Evolutionary conservation across 1,140 invertebrate genomes (phyloP).

Genomic region (Drosophila gunungcola): DNA sequence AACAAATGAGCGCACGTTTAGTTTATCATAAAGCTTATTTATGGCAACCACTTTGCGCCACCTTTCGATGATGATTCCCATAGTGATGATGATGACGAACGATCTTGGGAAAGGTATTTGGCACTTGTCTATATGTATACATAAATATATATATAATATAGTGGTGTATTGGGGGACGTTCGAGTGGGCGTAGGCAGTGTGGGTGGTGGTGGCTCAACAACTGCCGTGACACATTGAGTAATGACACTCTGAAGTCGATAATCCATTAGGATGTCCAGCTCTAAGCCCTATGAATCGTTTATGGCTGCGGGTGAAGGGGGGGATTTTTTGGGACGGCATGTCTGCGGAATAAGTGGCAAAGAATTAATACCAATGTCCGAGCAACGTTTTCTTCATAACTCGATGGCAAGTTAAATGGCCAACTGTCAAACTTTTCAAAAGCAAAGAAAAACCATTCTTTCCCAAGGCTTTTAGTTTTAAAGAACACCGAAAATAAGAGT

Average conservation of each 20-base stretch:
- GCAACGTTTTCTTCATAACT: neutral
- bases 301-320: constrained; percentile 8
- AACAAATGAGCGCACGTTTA: constrained; percentile 69
- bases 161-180: neutral
- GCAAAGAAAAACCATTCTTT: neutral
- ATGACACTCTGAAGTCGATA: constrained; percentile 66
- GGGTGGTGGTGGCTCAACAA: constrained; percentile 1
- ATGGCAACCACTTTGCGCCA: constrained; percentile 59
- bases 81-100: constrained; percentile 26
- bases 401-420: constrained; percentile 9
- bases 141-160: neutral
- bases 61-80: constrained; percentile 31
- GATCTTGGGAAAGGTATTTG: constrained; percentile 13
- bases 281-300: constrained; percentile 54
- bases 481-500: neutral
- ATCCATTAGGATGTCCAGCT: constrained; percentile 46
- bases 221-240: constrained; percentile 71
- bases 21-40: constrained; percentile 63
- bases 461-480: neutral
- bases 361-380: constrained; percentile 12
- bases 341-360: constrained; percentile 1
- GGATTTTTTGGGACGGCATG: neutral
- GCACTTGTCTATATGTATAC: neutral
- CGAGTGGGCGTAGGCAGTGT: neutral
- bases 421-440: constrained; percentile 28